Evolutionary conservation across 2,113 vertebrate genomes (phyloP), one percentile per base, ranked within the genome.

Genomic region (Andinoacara biseriatus): DNA sequence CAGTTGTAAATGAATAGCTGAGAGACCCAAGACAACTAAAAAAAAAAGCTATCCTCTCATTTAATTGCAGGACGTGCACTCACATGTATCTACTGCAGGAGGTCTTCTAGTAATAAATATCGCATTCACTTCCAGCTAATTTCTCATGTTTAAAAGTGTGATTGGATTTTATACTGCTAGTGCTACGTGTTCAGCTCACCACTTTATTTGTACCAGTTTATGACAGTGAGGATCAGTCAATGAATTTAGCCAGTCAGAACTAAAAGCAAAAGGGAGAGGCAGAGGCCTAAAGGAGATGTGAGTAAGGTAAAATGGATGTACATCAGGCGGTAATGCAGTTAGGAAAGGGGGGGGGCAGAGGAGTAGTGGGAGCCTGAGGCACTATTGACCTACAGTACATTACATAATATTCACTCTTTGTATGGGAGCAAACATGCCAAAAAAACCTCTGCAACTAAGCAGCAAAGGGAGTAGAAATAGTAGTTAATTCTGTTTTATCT

Each of bases 381-480:
- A 54, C 22, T 31, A 78, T 76, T 58, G n/a, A 13, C 3, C 57
- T 69, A 52, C 43, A 69, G 17, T 5, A 43, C 24, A 72, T 84
- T 67, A 61, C 17, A 58, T 78, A 81, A 85, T 1, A 69, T 76
- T 57, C 88, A 15, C 43, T 84, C 59, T 78, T 74, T 76, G 20
- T 22, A 56, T 76, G 18, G 4, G 29, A 76, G 57, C 2, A 11
- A 74, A 62, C 5, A 5, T 78, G 56, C 22, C 5, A 61, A 74
- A 78, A 3, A 49, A 83, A 65, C 11, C 13, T 31, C 5, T 74
- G n/a, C 3, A 59, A 65, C 7, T 22, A 13, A 83, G 18, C 31
- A 58, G 46, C 26, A 29, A 31, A 72, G 10, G n/a, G 54, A 22
- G 26, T 3, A 54, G 46, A 56, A 7, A 56, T 24, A 22, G 13